Evolutionary conservation across 1,140 invertebrate genomes (phyloP).

Genomic region (Mesaphorura yosii): DNA sequence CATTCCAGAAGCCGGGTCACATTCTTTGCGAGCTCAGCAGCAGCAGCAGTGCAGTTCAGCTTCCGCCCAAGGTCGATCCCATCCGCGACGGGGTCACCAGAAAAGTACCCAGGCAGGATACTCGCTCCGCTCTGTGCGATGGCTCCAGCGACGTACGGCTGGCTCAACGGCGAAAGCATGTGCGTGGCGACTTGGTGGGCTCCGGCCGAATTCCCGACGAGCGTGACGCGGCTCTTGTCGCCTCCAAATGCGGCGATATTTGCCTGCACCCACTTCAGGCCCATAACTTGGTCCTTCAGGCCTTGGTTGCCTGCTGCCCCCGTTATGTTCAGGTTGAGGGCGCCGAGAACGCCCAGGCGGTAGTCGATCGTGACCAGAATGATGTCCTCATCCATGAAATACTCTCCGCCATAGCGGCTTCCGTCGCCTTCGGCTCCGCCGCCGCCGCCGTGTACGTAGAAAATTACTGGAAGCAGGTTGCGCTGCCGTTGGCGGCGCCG

Average conservation of each 20-base stretch:
- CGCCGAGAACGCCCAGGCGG: constrained; percentile 13
- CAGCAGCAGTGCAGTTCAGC: constrained; percentile 3
- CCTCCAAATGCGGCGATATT: not conserved
- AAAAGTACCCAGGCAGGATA: not conserved
- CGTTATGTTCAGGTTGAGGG: not conserved
- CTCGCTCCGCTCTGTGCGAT: constrained; percentile 34
- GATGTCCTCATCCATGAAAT: constrained; percentile 7
- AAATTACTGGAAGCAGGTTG: not conserved
- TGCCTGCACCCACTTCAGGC: not conserved
- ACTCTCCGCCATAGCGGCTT: not conserved
- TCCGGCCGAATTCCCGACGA: not conserved
- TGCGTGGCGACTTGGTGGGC: not conserved
- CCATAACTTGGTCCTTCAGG: not conserved
- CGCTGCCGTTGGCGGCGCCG: too few species aligned
- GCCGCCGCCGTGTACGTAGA: constrained; percentile 1
- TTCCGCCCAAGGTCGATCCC: not conserved
- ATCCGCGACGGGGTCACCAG: not conserved
- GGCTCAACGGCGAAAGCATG: not conserved
- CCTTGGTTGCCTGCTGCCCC: not conserved
- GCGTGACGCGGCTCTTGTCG: not conserved
- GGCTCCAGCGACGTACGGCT: constrained; percentile 33
- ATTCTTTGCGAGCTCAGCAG: not conserved
- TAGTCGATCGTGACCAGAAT: not conserved
- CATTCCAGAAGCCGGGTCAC: not conserved
- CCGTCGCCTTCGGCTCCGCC: not conserved